A percentile compares a stretch with the other conserved stretches of the same genome.
phyloP scores from a whole-genome alignment of 2,888 invertebrate genomes.

The Notodonta ziczac region DNA sequence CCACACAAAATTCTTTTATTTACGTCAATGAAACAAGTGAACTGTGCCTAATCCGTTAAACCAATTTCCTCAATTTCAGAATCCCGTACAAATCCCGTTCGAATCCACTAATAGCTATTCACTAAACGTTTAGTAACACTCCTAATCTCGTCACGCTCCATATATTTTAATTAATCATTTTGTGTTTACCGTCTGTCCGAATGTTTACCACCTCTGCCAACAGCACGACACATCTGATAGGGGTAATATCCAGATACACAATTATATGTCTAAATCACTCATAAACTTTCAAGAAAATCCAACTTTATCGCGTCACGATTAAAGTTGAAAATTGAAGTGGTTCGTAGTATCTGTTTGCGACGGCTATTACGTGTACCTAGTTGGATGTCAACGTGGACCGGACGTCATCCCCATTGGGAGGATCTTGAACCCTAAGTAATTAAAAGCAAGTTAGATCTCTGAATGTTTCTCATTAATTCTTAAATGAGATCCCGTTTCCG shows the following conservation, averaged over 20 bases:
- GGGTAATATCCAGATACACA: background rate
- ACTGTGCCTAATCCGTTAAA: background rate
- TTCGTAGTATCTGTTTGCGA: background rate
- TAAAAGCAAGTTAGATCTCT: background rate
- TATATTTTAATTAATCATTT: slow-evolving; percentile 31
- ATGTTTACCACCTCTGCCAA: slow-evolving; percentile 14
- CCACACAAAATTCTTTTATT: too few relatives aligned
- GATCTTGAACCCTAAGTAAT: background rate
- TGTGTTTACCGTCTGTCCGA: slow-evolving; percentile 24
- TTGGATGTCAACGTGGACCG: background rate
- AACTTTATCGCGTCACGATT: background rate
- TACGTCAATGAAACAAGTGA: too few relatives aligned
- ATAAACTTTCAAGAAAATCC: background rate
- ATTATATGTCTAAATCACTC: background rate
- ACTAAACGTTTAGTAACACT: slow-evolving; percentile 4
- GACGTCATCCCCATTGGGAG: background rate
- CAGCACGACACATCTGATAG: background rate
- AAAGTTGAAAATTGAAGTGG: background rate
- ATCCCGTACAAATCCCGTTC: background rate
- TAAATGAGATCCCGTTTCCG: too few relatives aligned
- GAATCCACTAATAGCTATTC: background rate
- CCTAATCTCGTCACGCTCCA: background rate
- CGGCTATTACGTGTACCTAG: background rate
- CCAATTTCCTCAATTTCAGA: background rate
- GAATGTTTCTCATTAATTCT: background rate